Base-by-base conservation (phyloP, 2,888 invertebrate genomes). In the Pantelozetes paolii region DNA sequence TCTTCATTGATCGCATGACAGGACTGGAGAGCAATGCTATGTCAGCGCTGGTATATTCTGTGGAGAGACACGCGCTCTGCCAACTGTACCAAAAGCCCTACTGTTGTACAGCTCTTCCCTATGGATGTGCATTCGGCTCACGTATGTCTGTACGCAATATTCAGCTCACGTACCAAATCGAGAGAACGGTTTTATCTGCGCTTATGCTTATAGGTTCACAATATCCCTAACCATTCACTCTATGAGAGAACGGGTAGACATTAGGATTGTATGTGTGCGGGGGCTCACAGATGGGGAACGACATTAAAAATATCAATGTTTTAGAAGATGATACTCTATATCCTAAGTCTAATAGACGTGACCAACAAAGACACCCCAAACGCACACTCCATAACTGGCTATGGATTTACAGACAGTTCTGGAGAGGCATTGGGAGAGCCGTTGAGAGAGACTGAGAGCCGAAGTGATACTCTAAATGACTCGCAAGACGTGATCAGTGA, bases 1-100 rank as follows among this genome's bases (percentile, higher is more conserved):
- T 67, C 42, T 36, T 32, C 62, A 57, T 30, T 57, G 67, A 67
- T 67, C 67, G 67, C 67, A 67, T 67, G 67, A 67, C 67, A 67
- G 64, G 36, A 42, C 36, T 32, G 8, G 32, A 32, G 32, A 62
- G 62, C n/a, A 32, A 11, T 62, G 32, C 32, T 32, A 36, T 18
- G 28, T 32, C 36, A 62, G 62, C 20, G 36, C 62, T 62, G 32
- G 32, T 28, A 59, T 18, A n/a, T n/a, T 9, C 30, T 30, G 59
- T 36, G 30, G 15, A n/a, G 5, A 23, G 32, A 62, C 62, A 30
- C 62, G 59, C 59, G 59, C 59, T 59, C 59, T n/a, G 26, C 54
- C 54, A 54, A 26, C 54, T 50, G 5, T 50, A 20, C 50, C 50
- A n/a, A 45, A 50, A 54, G 54, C 54, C 26, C 26, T 54, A 54